A percentile compares a stretch with the other conserved stretches of the same genome.
Evolutionary conservation across 1,140 invertebrate genomes (phyloP).

Genomic region (Drosophila ironensis): DNA sequence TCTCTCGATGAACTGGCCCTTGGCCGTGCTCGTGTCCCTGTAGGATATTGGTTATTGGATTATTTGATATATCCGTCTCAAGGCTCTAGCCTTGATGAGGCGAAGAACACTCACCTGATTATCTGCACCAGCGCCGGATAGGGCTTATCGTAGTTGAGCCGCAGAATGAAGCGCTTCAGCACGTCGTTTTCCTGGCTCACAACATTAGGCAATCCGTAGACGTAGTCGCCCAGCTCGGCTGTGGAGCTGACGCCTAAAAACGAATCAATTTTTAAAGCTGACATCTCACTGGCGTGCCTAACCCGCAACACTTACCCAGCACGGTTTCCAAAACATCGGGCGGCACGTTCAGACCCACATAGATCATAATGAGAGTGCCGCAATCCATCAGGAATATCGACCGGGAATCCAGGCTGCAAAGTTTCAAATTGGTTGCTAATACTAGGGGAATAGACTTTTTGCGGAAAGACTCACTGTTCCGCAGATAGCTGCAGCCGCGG

Average conservation of each 20-base stretch:
- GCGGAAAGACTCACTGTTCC: constrained; percentile 83
- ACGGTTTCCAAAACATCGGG: constrained; percentile 89
- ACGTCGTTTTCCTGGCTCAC: constrained; percentile 89
- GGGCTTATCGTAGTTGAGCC: constrained; percentile 93
- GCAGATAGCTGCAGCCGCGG: constrained; percentile 87
- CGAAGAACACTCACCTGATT: constrained; percentile 89
- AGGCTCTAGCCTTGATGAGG: no score
- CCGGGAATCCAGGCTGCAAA: constrained; percentile 88
- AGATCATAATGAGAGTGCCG: constrained; percentile 92
- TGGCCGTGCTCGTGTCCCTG: constrained; percentile 94
- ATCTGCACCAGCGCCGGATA: constrained; percentile 90
- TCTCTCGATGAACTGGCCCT: constrained; percentile 92
- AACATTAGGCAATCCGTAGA: constrained; percentile 90
- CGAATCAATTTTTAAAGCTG: neutral
- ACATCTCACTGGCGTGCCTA: neutral
- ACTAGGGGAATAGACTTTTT: neutral
- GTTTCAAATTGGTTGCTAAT: neutral
- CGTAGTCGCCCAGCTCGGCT: constrained; percentile 84
- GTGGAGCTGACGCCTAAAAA: constrained; percentile 84
- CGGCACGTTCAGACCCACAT: constrained; percentile 92
- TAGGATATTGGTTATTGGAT: neutral
- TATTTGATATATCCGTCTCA: accelerated
- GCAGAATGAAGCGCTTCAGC: constrained; percentile 91
- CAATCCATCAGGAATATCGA: constrained; percentile 96
- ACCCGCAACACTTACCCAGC: constrained; percentile 84